phyloP scores from a whole-genome alignment of 2,888 invertebrate genomes.

The Rhodophaea formosa region DNA sequence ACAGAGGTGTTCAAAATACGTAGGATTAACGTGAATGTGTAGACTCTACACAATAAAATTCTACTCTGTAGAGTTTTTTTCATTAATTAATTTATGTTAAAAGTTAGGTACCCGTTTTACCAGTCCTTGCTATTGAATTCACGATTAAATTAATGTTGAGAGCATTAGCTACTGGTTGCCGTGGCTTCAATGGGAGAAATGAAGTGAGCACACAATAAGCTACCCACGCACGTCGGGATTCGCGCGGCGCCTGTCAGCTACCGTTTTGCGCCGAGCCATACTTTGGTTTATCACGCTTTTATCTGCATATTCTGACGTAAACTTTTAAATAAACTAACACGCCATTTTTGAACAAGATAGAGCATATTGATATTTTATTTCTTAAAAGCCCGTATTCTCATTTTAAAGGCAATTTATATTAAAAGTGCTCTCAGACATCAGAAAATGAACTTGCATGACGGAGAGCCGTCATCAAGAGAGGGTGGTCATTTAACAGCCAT shows the following conservation, averaged over 20 bases:
- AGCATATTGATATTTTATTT: background rate
- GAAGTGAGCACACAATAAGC: slow-evolving; percentile 67
- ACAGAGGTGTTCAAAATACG: slow-evolving; percentile 18
- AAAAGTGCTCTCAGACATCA: slow-evolving; percentile 41
- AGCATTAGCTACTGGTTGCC: slow-evolving; percentile 57
- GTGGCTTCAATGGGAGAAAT: slow-evolving; percentile 64
- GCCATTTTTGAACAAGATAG: background rate
- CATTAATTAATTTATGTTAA: background rate
- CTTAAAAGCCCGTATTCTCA: slow-evolving; percentile 19
- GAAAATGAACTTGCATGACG: slow-evolving; percentile 46
- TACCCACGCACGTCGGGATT: slow-evolving; percentile 57
- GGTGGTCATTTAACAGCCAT: slow-evolving; percentile 70
- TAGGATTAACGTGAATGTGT: background rate
- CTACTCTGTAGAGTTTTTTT: slow-evolving; percentile 4
- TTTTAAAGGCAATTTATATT: slow-evolving; percentile 51
- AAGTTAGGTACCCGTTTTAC: background rate
- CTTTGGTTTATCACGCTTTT: background rate
- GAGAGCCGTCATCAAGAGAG: slow-evolving; percentile 55
- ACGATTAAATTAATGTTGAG: slow-evolving; percentile 58
- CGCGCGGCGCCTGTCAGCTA: slow-evolving; percentile 64
- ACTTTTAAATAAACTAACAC: background rate
- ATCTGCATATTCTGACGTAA: background rate
- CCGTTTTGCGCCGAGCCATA: slow-evolving; percentile 35
- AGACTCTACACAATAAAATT: no score
- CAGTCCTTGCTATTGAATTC: slow-evolving; percentile 24